phyloP scores from a whole-genome alignment of 1,140 invertebrate genomes.

The Elymnias hypermnestra region DNA sequence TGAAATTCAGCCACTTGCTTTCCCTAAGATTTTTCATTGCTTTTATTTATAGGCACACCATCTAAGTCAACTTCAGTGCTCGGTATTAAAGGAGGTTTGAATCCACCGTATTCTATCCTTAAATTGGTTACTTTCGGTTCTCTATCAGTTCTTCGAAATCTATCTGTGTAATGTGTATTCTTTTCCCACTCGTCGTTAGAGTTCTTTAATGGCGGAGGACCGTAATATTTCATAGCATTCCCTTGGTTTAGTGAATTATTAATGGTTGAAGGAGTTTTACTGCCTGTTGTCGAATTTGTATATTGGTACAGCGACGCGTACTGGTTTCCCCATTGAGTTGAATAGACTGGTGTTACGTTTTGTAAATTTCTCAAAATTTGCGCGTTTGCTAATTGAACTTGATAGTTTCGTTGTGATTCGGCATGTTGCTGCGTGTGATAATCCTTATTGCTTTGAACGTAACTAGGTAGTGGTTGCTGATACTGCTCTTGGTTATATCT shows the following conservation, averaged over 20 bases:
- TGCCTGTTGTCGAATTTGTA: conserved; percentile 30
- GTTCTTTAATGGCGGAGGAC: conserved; percentile 43
- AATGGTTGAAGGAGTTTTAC: conserved; percentile 13
- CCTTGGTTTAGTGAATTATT: conserved; percentile 27
- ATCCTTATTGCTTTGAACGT: conserved; percentile 15
- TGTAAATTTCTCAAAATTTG: conserved; percentile 35
- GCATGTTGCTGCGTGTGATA: conserved; percentile 19
- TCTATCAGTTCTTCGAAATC: conserved; percentile 70
- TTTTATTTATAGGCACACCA: conserved; percentile 76
- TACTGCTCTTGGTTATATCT: conserved; percentile 26
- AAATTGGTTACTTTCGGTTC: conserved; percentile 77
- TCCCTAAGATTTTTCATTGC: conserved; percentile 10
- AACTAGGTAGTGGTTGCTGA: conserved; percentile 23
- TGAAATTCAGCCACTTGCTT: too few relatives aligned
- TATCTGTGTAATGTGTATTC: conserved; percentile 41
- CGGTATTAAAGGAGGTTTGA: conserved; percentile 86
- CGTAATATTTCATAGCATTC: conserved; percentile 42
- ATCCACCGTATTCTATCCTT: conserved; percentile 87
- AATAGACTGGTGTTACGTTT: conserved; percentile 28
- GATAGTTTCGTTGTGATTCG: conserved; percentile 27
- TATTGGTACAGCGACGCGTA: conserved; percentile 54
- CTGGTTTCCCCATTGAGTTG: conserved; percentile 48
- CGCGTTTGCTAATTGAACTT: conserved; percentile 28
- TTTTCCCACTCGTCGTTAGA: conserved; percentile 45
- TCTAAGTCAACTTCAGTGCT: conserved; percentile 87